Evolutionary conservation across 2,888 invertebrate genomes (phyloP), one percentile per base, ranked within the genome.

Genomic region (Lepidochitona cinerea): DNA sequence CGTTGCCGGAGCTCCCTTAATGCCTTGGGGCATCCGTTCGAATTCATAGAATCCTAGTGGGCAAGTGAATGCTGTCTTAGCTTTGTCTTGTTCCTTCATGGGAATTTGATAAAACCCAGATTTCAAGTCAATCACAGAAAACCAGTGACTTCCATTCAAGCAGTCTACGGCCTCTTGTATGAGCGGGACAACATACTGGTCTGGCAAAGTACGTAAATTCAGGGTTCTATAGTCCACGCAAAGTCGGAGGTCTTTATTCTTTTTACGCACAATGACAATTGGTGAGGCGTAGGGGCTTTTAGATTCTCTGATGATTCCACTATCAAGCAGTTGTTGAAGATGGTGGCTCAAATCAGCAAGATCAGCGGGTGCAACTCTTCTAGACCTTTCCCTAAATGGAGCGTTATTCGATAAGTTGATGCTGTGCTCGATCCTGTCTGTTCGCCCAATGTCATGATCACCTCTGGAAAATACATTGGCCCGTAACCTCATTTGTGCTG

Each of bases 151-250:
- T n/a, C 68, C 41, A 14, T 68, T 26, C n/a, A 68, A 49, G 37
- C 66, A 66, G 66, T 66, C 66, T n/a, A 66, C n/a, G 14, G 35
- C 66, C 37, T 66, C 66, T 66, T 66, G 66, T 14, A 66, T 36
- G 9, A 35, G 35, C 18, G 66, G 66, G 35, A 66, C 66, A 35
- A 23, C 9, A 35, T 66, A 36, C 37, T 66, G 66, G 26, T 66
- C 66, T 9, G 66, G 36, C 23, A 66, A 9, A 66, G 36, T 66
- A n/a, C 37, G 4, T 36, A 23, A 37, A 66, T 66, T 66, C 35
- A 66, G 37, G 1, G 66, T 66, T n/a, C 66, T 7, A 35, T 66
- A 66, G 35, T 66, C 66, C 18, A 66, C 37, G 2, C 36, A 66
- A 23, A 66, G 35, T 18, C 66, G 66, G 35, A 66, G 18, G 18